These are phyloP conservation scores for Meghimatium bilineatum DNA, from an alignment of 2,888 invertebrate genomes.

Conservation along the genomic window DNA sequence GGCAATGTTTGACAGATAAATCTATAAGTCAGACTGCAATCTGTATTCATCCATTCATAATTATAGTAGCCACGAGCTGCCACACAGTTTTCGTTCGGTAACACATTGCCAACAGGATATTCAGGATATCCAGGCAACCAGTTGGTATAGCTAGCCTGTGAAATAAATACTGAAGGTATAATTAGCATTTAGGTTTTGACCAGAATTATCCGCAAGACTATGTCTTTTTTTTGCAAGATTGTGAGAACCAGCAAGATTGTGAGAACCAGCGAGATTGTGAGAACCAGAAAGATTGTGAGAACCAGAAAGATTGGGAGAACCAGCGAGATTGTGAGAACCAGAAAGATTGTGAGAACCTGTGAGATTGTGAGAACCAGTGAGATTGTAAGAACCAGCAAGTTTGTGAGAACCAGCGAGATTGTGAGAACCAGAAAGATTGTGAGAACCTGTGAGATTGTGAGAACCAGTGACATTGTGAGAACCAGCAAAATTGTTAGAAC, in stretches of 20 bases:
- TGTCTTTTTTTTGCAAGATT: neutral
- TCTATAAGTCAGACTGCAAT: conserved; percentile 52
- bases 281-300: neutral
- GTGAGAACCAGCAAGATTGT: neutral
- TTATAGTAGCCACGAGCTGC: conserved; percentile 40
- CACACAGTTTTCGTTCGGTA: conserved; percentile 63
- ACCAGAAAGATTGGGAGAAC: neutral
- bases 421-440: too few species aligned
- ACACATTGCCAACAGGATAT: conserved; percentile 48
- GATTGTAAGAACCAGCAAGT: too few species aligned
- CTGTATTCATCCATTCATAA: conserved; percentile 57
- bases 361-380: too few species aligned
- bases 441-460: too few species aligned
- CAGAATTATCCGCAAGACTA: neutral
- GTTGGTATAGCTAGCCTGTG: conserved; percentile 51
- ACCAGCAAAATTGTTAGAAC: too few species aligned
- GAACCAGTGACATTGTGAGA: too few species aligned
- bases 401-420: too few species aligned
- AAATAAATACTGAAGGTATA: neutral
- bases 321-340: neutral
- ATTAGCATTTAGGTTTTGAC: neutral
- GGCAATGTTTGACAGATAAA: conserved; percentile 59
- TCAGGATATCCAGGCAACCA: conserved; percentile 57
- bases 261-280: neutral
- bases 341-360: too few species aligned